A percentile compares a stretch with the other conserved stretches of the same genome.
These are phyloP conservation scores for Tyrannus savana DNA, from an alignment of 2,113 vertebrate genomes.

Conservation along the genomic window DNA sequence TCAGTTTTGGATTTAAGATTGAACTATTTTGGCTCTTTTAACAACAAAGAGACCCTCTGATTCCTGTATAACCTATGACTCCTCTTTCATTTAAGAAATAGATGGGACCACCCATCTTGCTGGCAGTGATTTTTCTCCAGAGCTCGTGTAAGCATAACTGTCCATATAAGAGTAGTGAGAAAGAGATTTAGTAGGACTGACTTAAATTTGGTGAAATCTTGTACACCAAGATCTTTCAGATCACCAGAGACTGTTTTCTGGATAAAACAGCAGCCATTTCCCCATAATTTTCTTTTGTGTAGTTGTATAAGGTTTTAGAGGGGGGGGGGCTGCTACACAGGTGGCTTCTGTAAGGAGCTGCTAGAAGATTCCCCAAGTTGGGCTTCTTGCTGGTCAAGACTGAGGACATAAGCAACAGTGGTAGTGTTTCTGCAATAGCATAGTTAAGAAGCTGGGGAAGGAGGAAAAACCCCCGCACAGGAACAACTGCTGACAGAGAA, in stretches of 20 bases:
- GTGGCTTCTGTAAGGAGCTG: neutral
- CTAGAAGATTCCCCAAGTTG: neutral
- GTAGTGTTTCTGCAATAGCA: neutral
- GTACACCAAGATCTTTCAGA: neutral
- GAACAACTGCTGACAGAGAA: neutral
- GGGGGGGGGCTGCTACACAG: fast-evolving
- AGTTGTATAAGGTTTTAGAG: neutral
- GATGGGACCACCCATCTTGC: neutral
- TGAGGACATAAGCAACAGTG: neutral
- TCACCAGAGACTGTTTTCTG: neutral
- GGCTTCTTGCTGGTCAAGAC: no score
- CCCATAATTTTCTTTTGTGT: neutral
- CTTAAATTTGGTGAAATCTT: neutral
- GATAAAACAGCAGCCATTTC: neutral
- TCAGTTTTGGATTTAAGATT: neutral
- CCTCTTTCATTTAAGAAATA: neutral
- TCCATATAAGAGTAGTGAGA: neutral
- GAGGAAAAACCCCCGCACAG: neutral
- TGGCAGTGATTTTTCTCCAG: neutral
- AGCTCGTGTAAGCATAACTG: neutral
- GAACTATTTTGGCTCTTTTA: neutral
- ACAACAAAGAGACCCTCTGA: neutral
- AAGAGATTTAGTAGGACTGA: neutral
- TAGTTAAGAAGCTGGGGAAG: neutral
- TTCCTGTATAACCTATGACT: neutral